Evolutionary conservation across 2,797 vertebrate species (phyloP).

Genomic region (Siniperca obscura): DNA sequence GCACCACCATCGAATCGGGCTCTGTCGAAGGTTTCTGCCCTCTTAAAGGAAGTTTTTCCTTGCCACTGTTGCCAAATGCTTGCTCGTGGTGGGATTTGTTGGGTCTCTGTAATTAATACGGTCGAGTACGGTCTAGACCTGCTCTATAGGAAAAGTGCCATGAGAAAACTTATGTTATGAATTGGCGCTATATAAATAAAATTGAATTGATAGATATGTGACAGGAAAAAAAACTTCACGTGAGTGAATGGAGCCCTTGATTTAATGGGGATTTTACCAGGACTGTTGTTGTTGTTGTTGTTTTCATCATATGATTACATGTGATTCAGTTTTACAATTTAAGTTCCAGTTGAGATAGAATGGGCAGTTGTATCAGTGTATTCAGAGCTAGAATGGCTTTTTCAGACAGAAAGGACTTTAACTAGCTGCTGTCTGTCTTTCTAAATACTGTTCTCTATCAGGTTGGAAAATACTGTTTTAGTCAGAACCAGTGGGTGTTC

Average conservation of each 20-base stretch:
- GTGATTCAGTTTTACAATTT: slow-evolving; percentile 3
- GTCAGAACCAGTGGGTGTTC: slow-evolving; percentile 15
- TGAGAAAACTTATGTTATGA: too few species aligned
- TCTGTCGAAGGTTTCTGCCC: too few species aligned
- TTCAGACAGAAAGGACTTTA: slow-evolving; percentile 26
- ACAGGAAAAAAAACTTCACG: background rate
- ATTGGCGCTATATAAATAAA: too few species aligned
- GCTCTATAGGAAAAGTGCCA: too few species aligned
- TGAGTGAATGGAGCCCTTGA: slow-evolving; percentile 1
- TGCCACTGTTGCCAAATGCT: too few species aligned
- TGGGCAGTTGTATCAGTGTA: slow-evolving; percentile 58
- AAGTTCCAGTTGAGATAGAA: slow-evolving; percentile 20
- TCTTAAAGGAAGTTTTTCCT: too few species aligned
- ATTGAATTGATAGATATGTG: background rate
- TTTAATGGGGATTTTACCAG: background rate
- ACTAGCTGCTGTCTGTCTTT: slow-evolving; percentile 28
- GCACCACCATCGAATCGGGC: too few species aligned
- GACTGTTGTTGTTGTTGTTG: background rate
- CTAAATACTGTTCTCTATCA: slow-evolving; percentile 23
- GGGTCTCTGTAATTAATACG: too few species aligned
- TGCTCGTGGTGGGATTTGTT: too few species aligned
- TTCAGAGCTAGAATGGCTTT: slow-evolving; percentile 10
- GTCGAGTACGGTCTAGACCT: too few species aligned
- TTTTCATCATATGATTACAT: slow-evolving; percentile 10
- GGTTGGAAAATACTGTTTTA: slow-evolving; percentile 43